Percentiles rank a stretch among this genome's conserved stretches.
These are phyloP conservation scores for Scalopus aquaticus DNA, from an alignment of 2,113 vertebrate species.

Conservation along the genomic window DNA sequence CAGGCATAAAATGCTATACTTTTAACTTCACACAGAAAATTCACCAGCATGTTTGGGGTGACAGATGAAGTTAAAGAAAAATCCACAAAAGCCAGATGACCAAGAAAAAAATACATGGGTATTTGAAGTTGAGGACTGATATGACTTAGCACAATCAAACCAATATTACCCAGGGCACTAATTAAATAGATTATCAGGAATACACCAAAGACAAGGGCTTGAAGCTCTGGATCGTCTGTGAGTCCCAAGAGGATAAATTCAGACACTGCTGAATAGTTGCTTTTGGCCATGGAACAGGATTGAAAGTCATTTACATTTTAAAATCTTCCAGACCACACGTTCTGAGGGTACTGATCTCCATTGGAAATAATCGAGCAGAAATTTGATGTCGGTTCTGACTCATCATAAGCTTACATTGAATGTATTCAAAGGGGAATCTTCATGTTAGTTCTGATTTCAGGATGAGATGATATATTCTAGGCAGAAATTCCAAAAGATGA, in stretches of 20 bases:
- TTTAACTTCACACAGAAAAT: conserved; percentile 24
- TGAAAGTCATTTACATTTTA: background rate
- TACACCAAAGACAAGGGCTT: conserved; percentile 10
- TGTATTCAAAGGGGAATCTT: background rate
- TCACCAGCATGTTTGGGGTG: conserved; percentile 25
- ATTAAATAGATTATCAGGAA: conserved; percentile 31
- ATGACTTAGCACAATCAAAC: conserved; percentile 37
- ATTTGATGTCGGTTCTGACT: background rate
- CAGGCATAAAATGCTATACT: background rate
- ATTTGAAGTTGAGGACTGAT: conserved; percentile 49
- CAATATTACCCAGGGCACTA: conserved; percentile 13
- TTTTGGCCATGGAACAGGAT: background rate
- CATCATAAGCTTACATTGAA: background rate
- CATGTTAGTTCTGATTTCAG: background rate
- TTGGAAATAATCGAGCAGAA: background rate
- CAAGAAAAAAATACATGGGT: conserved; percentile 58
- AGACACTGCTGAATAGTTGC: background rate
- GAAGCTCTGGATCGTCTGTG: conserved; percentile 31
- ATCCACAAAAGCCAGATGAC: conserved; percentile 53
- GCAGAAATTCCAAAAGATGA: background rate
- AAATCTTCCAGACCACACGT: fast-evolving
- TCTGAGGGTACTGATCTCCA: background rate
- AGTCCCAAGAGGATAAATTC: conserved; percentile 53
- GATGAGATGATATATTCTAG: background rate
- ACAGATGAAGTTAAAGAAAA: conserved; percentile 50